A percentile compares a stretch with the other conserved stretches of the same genome.
Evolutionary conservation across 1,140 invertebrate genomes (phyloP).

Genomic region (Pseudachorutes palmiensis): DNA sequence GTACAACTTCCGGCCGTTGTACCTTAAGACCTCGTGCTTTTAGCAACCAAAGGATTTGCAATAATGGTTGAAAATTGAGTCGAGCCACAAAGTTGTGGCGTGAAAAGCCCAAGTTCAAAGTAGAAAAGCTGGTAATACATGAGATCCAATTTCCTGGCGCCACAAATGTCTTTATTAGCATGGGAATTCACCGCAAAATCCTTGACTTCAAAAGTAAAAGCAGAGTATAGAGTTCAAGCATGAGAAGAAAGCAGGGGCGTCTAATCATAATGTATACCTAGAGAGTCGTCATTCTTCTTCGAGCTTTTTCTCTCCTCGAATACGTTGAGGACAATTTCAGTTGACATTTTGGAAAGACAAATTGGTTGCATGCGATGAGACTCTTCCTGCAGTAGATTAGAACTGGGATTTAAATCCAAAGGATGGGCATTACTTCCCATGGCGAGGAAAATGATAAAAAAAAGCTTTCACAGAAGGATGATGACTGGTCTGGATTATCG

Average conservation of each 20-base stretch:
- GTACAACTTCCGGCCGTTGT: too few species aligned
- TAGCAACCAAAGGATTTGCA: too few species aligned
- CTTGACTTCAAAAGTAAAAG: too few species aligned
- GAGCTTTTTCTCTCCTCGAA: neutral
- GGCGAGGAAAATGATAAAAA: neutral
- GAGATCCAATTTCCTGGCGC: neutral
- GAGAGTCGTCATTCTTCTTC: neutral
- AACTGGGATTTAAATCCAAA: neutral
- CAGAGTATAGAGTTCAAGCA: neutral
- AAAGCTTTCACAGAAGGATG: neutral
- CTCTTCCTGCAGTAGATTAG: neutral
- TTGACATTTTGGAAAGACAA: neutral
- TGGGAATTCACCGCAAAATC: too few species aligned
- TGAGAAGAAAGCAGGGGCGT: neutral
- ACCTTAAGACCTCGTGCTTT: too few species aligned
- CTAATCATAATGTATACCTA: neutral
- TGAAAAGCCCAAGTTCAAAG: too few species aligned
- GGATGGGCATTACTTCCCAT: neutral
- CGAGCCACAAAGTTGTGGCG: too few species aligned
- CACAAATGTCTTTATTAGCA: neutral
- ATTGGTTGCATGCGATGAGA: neutral
- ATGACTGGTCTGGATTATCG: neutral
- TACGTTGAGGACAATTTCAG: neutral
- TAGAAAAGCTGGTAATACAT: too few species aligned
- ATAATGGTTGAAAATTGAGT: too few species aligned